Percentiles rank a stretch among this genome's conserved stretches.
Conservation (phyloP, 2,888 invertebrate species). For the Ormyrus thymus region DNA sequence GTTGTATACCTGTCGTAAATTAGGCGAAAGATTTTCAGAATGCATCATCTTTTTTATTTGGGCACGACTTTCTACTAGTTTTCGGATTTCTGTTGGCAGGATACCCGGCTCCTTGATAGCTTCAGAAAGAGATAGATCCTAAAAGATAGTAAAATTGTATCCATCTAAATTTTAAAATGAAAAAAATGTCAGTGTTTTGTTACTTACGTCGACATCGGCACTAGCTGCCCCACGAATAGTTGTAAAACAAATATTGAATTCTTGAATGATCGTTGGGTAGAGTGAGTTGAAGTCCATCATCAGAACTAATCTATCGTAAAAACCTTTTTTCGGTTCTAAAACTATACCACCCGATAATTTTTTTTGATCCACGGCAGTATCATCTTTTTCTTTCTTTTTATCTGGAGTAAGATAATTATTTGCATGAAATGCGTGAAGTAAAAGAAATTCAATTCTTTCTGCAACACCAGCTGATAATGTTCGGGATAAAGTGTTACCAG, state of each 20-base stretch:
- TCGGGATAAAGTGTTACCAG: slow-evolving; percentile 90
- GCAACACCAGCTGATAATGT: slow-evolving; percentile 96
- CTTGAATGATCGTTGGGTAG: slow-evolving; percentile 99
- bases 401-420: slow-evolving; percentile 96
- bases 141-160: background rate
- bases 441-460: slow-evolving; percentile 95
- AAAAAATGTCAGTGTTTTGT: too few relatives aligned
- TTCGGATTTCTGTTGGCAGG: slow-evolving; percentile 95
- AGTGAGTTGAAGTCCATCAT: slow-evolving; percentile 99
- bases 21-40: slow-evolving; percentile 82
- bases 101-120: slow-evolving; percentile 82
- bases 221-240: slow-evolving; percentile 79
- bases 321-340: slow-evolving; percentile 96
- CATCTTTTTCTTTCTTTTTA: slow-evolving; percentile 75
- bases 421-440: slow-evolving; percentile 96
- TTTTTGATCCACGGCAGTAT: slow-evolving; percentile 77
- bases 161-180: too few relatives aligned
- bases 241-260: slow-evolving; percentile 99
- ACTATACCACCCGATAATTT: slow-evolving; percentile 95
- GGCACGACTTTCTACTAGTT: slow-evolving; percentile 93
- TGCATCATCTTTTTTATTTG: slow-evolving; percentile 96
- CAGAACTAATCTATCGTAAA: slow-evolving; percentile 96
- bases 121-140: slow-evolving; percentile 74
- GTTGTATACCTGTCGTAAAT: slow-evolving; percentile 92
- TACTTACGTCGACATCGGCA: slow-evolving; percentile 63